Conservation (phyloP, 2,797 vertebrate species). For the Sebastes cheni region DNA sequence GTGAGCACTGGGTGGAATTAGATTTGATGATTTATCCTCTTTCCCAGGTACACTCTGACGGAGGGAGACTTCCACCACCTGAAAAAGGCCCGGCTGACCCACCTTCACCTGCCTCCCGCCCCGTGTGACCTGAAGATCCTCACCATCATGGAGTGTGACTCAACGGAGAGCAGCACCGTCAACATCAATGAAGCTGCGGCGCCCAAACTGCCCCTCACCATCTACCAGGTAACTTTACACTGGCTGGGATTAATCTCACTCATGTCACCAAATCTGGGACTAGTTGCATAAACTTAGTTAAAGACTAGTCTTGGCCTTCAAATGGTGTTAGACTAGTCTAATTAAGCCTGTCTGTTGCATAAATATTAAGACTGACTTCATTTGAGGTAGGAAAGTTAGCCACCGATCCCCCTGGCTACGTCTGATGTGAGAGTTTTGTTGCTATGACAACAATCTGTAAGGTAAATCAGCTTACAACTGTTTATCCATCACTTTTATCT, state of each 20-base stretch:
- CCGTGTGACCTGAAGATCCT: slow-evolving; percentile 90
- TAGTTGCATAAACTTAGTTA: too few relatives aligned
- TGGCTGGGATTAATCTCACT: neutral
- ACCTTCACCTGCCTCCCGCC: slow-evolving; percentile 87
- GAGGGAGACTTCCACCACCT: slow-evolving; percentile 98
- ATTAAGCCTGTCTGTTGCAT: too few relatives aligned
- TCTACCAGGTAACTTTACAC: slow-evolving; percentile 88
- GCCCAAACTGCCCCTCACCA: slow-evolving; percentile 86
- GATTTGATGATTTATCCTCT: neutral
- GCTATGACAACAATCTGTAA: too few relatives aligned
- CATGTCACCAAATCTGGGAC: neutral
- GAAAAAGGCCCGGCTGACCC: slow-evolving; percentile 94
- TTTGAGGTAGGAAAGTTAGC: too few relatives aligned
- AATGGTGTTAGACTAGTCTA: too few relatives aligned
- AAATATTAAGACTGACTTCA: too few relatives aligned
- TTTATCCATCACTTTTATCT: too few relatives aligned
- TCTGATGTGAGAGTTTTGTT: too few relatives aligned
- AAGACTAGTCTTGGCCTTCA: too few relatives aligned
- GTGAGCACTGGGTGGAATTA: neutral
- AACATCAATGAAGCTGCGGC: slow-evolving; percentile 78
- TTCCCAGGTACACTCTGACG: slow-evolving; percentile 92
- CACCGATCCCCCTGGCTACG: too few relatives aligned
- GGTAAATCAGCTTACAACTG: too few relatives aligned
- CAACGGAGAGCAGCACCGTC: slow-evolving; percentile 87
- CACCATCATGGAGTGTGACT: slow-evolving; percentile 96